Evolutionary conservation across 2,888 invertebrate species (phyloP).

Genomic region (Cybosia mesomella): DNA sequence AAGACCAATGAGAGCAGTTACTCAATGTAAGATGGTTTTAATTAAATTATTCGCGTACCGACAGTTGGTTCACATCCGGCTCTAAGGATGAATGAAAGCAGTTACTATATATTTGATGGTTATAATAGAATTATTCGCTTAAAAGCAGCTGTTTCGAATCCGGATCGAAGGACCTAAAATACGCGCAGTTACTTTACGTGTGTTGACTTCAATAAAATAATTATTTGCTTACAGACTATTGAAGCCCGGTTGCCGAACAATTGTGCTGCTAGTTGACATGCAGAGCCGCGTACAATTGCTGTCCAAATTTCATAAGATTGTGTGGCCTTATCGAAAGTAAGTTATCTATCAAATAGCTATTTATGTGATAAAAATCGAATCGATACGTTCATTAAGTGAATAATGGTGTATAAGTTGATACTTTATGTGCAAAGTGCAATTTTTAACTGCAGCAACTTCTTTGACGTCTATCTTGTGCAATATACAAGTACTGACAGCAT

Average conservation of each 20-base stretch:
- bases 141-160: not conserved
- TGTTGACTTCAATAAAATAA: not conserved
- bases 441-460: too few species aligned
- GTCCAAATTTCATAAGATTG: conserved; percentile 96
- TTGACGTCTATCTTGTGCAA: too few species aligned
- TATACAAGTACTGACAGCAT: too few species aligned
- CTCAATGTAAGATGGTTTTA: too few species aligned
- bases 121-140: too few species aligned
- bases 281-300: conserved; percentile 95
- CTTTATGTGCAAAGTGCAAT: too few species aligned
- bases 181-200: not conserved
- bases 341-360: too few species aligned
- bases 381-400: too few species aligned
- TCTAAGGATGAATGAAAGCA: not conserved
- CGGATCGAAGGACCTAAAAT: not conserved
- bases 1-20: too few species aligned
- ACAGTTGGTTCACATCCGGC: not conserved
- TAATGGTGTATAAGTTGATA: too few species aligned
- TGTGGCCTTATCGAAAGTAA: conserved; percentile 98
- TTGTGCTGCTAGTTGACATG: conserved; percentile 95
- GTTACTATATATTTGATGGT: too few species aligned
- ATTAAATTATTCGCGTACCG: too few species aligned
- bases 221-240: conserved; percentile 86
- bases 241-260: conserved; percentile 98
- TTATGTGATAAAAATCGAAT: not conserved